phyloP scores from a whole-genome alignment of 2,797 vertebrate species.

The Etheostoma nigrum region DNA sequence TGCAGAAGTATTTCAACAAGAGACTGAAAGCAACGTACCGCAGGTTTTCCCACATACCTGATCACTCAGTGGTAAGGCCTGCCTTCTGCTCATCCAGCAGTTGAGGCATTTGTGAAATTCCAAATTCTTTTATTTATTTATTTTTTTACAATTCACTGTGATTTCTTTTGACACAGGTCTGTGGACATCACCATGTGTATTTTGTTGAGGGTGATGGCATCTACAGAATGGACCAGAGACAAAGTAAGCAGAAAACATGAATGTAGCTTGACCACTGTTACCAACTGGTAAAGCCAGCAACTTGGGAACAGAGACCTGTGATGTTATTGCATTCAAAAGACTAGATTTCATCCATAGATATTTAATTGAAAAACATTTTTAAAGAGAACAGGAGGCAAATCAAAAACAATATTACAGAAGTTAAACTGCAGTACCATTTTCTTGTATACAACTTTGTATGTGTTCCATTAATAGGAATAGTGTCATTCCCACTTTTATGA shows the following conservation, averaged over 20 bases:
- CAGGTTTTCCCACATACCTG: slow-evolving; percentile 68
- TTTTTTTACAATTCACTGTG: not conserved
- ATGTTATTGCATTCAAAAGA: not conserved
- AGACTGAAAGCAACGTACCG: slow-evolving; percentile 81
- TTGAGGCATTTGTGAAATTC: not conserved
- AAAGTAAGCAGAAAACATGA: slow-evolving; percentile 79
- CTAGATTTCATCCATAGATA: not conserved
- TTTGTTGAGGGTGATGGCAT: slow-evolving; percentile 88
- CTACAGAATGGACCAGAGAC: slow-evolving; percentile 86
- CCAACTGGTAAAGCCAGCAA: not conserved
- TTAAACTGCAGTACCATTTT: not conserved
- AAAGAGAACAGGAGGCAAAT: not conserved
- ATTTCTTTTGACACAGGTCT: slow-evolving; percentile 80
- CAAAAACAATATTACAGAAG: not conserved
- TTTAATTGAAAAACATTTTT: not conserved
- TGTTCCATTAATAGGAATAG: not conserved
- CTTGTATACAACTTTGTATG: not conserved
- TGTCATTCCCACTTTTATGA: slow-evolving; percentile 10
- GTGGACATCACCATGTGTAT: slow-evolving; percentile 87
- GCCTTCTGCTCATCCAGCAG: not conserved
- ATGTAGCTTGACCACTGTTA: not conserved
- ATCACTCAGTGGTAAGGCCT: slow-evolving; percentile 81
- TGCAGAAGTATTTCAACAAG: slow-evolving; percentile 85
- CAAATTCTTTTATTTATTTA: not conserved
- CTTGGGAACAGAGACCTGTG: not conserved